A percentile compares a stretch with the other conserved stretches of the same genome.
Conservation (phyloP, 2,113 vertebrate species). For the Dicrurus megarhynchus region DNA sequence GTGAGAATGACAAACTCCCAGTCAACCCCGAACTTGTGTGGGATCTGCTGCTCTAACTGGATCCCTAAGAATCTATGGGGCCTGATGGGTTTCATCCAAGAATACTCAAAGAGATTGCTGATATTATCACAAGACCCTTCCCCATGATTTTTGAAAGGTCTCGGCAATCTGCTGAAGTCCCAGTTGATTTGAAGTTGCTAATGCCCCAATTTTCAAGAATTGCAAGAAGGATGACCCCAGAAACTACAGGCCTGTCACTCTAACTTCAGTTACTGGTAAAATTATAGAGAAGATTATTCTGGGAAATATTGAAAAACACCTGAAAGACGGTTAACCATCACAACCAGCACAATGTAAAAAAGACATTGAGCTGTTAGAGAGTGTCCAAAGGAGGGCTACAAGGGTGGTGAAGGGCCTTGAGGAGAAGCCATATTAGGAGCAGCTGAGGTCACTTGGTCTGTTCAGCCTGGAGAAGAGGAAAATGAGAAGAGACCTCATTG, state of each 20-base stretch:
- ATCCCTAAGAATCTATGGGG: not conserved
- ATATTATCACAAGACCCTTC: not conserved
- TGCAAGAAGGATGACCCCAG: not conserved
- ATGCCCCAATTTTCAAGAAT: not conserved
- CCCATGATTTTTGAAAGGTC: not conserved
- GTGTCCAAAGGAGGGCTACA: not conserved
- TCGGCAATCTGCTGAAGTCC: too few relatives aligned
- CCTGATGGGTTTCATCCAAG: not conserved
- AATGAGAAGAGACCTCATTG: not conserved
- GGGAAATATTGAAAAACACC: not conserved
- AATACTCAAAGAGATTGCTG: not conserved
- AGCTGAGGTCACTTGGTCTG: not conserved
- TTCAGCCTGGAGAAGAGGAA: not conserved
- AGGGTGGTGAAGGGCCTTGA: not conserved
- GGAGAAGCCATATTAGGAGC: rapidly evolving
- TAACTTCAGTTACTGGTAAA: not conserved
- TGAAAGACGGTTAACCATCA: not conserved
- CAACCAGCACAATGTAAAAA: not conserved
- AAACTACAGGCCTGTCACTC: not conserved
- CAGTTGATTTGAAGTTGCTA: not conserved
- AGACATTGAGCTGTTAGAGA: not conserved
- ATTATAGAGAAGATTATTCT: not conserved
- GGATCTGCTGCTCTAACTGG: not conserved
- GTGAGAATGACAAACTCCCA: not conserved
- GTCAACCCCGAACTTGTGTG: not conserved